Percentiles rank a stretch among this genome's conserved stretches.
phyloP scores from a whole-genome alignment of 2,888 invertebrate species.

The Ochlodes sylvanus region DNA sequence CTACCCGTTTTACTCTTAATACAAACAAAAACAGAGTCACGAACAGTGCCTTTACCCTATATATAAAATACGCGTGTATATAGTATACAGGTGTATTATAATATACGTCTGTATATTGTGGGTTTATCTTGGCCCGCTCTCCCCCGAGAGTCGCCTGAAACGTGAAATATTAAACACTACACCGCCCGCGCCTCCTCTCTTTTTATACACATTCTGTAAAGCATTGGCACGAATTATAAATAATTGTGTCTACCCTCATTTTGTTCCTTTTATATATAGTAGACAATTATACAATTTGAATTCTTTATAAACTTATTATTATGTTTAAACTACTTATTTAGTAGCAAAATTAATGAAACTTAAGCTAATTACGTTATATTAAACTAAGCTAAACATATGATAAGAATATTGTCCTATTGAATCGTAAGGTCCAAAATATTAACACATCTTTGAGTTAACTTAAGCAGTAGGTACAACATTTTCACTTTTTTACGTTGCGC shows the following conservation, averaged over 20 bases:
- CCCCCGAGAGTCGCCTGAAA: slow-evolving; percentile 68
- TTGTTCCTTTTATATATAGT: not conserved
- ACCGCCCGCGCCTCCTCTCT: slow-evolving; percentile 48
- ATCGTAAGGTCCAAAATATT: too few species aligned
- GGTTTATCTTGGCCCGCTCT: slow-evolving; percentile 58
- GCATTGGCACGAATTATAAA: slow-evolving; percentile 45
- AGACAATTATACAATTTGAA: too few species aligned
- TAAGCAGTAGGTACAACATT: too few species aligned
- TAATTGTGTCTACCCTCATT: not conserved
- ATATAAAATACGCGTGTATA: slow-evolving; percentile 1
- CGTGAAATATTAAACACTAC: slow-evolving; percentile 72
- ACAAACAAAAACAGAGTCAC: not conserved
- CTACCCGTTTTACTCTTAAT: not conserved
- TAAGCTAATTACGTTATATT: too few species aligned
- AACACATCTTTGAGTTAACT: too few species aligned
- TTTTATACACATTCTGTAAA: slow-evolving; percentile 39
- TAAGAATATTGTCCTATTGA: too few species aligned
- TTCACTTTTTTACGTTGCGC: too few species aligned
- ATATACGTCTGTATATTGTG: slow-evolving; percentile 25
- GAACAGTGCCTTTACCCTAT: not conserved
- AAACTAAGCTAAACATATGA: too few species aligned
- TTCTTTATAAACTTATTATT: too few species aligned
- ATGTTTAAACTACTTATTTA: too few species aligned
- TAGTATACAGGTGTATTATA: not conserved
- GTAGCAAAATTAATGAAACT: too few species aligned